Evolutionary conservation across 1,140 invertebrate species (phyloP), one percentile per base, ranked within the genome.

Genomic region (Diuraphis noxia): DNA sequence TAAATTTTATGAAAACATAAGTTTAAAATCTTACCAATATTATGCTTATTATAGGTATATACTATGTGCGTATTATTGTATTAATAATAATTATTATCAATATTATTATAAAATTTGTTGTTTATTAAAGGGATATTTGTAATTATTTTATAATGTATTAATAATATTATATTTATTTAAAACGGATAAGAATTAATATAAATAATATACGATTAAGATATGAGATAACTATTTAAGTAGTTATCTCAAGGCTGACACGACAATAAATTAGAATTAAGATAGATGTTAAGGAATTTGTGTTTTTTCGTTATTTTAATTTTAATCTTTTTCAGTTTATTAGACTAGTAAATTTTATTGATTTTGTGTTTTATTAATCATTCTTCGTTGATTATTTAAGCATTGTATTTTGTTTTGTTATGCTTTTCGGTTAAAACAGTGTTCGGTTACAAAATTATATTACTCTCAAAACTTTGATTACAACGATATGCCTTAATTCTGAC

Each of bases 161-260:
- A 10, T 46, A 43, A 85, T 23, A 49, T 36, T 86, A 36, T 52
- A 36, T 49, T 85, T 85, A 52, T 52, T 86, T 86, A 86, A 86
- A 52, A 86, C 21, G 25, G 85, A 38, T 86, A 86, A 86, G 85
- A 52, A 34, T 86, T 49, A 52, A 36, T 49, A 52, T 36, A n/a
- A 36, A 86, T 86, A 25, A 86, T 86, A 38, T 86, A 86, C 85
- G 85, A 86, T 86, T 86, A 86, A 86, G 85, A 86, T 34, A n/a
- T 36, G 85, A 86, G 85, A 52, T 52, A 49, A 17, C 46, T 52
- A 43, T 84, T 43, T 43, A 17, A 19, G n/a, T 52, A 52, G 85
- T 52, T 52, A 52, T 86, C 85, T 86, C 85, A 52, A 86, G 85
- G 85, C 85, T 86, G 85, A 86, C 43, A 86, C 85, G 85, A 86